Percentiles rank a stretch among this genome's conserved stretches.
Conservation (phyloP, 2,888 invertebrate genomes). For the Ochropacha duplaris region DNA sequence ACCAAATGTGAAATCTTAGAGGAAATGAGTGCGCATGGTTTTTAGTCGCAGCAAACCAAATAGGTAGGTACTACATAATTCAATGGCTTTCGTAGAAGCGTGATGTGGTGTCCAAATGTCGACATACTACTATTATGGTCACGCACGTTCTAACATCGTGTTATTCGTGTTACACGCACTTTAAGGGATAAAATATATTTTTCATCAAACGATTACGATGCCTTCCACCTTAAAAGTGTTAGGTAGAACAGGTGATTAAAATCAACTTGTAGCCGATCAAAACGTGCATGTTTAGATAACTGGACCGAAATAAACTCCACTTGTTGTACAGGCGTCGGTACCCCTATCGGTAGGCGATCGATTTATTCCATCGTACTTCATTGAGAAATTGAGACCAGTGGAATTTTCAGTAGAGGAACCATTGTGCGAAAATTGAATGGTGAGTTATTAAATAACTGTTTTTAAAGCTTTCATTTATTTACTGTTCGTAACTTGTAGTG, state of each 20-base stretch:
- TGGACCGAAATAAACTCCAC: conserved; percentile 50
- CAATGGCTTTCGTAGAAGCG: not conserved
- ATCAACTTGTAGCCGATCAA: conserved; percentile 30
- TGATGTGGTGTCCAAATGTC: conserved; percentile 16
- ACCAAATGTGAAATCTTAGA: conserved; percentile 31
- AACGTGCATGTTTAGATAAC: conserved; percentile 49
- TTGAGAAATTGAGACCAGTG: conserved; percentile 12
- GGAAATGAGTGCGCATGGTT: conserved; percentile 30
- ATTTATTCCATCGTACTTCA: conserved; percentile 46
- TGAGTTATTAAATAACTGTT: not conserved
- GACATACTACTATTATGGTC: conserved; percentile 29
- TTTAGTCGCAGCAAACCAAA: conserved; percentile 12
- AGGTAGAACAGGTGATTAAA: conserved; percentile 34
- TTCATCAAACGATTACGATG: not conserved
- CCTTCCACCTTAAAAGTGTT: not conserved
- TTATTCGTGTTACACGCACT: conserved; percentile 17
- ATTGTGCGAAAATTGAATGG: not conserved
- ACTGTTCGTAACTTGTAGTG: not conserved
- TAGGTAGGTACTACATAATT: conserved; percentile 10
- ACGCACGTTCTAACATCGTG: conserved; percentile 29
- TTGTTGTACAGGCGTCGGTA: conserved; percentile 39
- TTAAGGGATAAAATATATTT: conserved; percentile 3
- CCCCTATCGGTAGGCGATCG: conserved; percentile 43
- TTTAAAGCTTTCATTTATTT: not conserved
- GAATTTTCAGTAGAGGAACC: conserved; percentile 21